Evolutionary conservation across 2,888 invertebrate species (phyloP).

Genomic region (Thera britannica): DNA sequence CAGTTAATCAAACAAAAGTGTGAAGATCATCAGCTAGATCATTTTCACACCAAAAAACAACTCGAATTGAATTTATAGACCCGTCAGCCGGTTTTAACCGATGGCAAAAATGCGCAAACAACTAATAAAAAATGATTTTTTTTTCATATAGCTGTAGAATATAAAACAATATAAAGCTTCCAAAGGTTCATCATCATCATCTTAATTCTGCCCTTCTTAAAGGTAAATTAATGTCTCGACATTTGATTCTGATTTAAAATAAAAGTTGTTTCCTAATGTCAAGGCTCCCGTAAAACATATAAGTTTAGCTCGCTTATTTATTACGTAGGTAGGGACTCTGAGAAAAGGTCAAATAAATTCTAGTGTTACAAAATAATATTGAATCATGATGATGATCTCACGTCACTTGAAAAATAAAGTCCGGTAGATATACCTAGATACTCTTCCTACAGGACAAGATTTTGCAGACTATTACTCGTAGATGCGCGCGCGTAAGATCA

Average conservation of each 20-base stretch:
- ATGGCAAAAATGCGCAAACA: not conserved
- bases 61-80: not conserved
- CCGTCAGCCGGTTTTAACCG: too few species aligned
- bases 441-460: not conserved
- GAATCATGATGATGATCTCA: not conserved
- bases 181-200: not conserved
- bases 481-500: too few species aligned
- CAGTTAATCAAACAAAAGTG: slow-evolving; percentile 38
- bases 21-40: slow-evolving; percentile 7
- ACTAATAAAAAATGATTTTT: not conserved
- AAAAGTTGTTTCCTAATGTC: slow-evolving; percentile 58
- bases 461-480: too few species aligned
- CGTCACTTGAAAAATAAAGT: not conserved
- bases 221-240: not conserved
- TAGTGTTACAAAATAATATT: slow-evolving; percentile 2
- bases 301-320: slow-evolving; percentile 27
- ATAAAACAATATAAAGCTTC: not conserved
- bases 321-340: too few species aligned
- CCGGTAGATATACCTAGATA: too few species aligned
- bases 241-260: slow-evolving; percentile 32
- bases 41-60: not conserved
- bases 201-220: too few species aligned
- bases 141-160: not conserved
- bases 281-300: slow-evolving; percentile 48
- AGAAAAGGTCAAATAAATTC: slow-evolving; percentile 32